Conservation (phyloP, 2,888 invertebrate genomes). For the Drosophila demipolita region DNA sequence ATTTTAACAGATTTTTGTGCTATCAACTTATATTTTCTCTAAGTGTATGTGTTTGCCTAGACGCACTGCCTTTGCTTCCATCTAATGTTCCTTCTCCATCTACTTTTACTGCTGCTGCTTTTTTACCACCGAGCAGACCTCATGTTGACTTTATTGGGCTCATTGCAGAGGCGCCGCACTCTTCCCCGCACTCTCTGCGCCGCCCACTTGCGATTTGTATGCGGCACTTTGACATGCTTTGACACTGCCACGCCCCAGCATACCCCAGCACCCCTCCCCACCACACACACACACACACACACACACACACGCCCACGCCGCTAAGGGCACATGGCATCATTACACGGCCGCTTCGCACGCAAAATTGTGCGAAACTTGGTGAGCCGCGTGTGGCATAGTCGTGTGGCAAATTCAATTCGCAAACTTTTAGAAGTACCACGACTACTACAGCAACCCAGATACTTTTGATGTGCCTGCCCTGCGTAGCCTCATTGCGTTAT, state of each 20-base stretch:
- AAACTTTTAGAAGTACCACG: slow-evolving; percentile 64
- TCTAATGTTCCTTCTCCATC: slow-evolving; percentile 2
- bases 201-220: slow-evolving; percentile 30
- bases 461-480: slow-evolving; percentile 50
- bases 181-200: slow-evolving; percentile 23
- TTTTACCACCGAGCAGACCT: slow-evolving; percentile 33
- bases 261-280: slow-evolving; percentile 4
- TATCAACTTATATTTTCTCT: background rate
- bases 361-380: slow-evolving; percentile 78
- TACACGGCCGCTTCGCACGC: slow-evolving; percentile 77
- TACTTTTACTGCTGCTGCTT: slow-evolving; percentile 1
- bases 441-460: slow-evolving; percentile 37
- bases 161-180: slow-evolving; percentile 63
- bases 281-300: background rate
- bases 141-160: slow-evolving; percentile 78
- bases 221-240: slow-evolving; percentile 74
- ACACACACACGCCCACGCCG: slow-evolving; percentile 15
- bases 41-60: slow-evolving; percentile 29
- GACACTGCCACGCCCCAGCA: slow-evolving; percentile 58
- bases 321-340: slow-evolving; percentile 72
- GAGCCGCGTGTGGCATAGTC: slow-evolving; percentile 83
- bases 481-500: slow-evolving; percentile 36
- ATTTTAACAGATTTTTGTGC: background rate
- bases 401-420: slow-evolving; percentile 83
- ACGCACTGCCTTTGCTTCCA: slow-evolving; percentile 13